Percentiles rank a stretch among this genome's conserved stretches.
Evolutionary conservation across 1,140 invertebrate genomes (phyloP).

Genomic region (Zaprionus camerounensis): DNA sequence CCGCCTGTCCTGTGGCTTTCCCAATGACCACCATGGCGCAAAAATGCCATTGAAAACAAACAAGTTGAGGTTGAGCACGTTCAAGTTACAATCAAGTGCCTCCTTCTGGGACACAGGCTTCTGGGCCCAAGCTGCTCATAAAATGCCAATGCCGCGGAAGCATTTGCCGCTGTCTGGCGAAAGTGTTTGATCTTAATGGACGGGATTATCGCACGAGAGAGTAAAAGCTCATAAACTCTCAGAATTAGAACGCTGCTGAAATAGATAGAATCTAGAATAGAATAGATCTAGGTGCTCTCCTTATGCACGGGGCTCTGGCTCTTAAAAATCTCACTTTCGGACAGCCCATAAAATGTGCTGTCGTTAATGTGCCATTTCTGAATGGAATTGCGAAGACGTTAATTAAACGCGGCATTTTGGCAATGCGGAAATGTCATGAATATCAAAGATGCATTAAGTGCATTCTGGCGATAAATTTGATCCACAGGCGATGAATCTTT

Average conservation of each 20-base stretch:
- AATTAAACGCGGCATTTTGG: slow-evolving; percentile 31
- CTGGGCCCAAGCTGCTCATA: slow-evolving; percentile 61
- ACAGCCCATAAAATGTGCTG: slow-evolving; percentile 33
- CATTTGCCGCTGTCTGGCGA: slow-evolving; percentile 51
- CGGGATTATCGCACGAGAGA: slow-evolving; percentile 22
- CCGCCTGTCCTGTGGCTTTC: slow-evolving; percentile 24
- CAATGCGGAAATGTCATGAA: slow-evolving; percentile 20
- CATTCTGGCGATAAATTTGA: neutral
- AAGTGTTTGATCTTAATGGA: slow-evolving; percentile 71
- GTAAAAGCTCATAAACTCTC: slow-evolving; percentile 53
- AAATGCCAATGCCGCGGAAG: slow-evolving; percentile 61
- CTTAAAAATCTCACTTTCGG: slow-evolving; percentile 29
- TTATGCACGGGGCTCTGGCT: neutral
- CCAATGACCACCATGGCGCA: slow-evolving; percentile 28
- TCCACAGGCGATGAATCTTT: neutral
- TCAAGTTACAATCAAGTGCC: slow-evolving; percentile 21
- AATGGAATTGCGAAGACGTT: slow-evolving; percentile 25
- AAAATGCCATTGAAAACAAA: slow-evolving; percentile 76
- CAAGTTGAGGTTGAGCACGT: slow-evolving; percentile 44
- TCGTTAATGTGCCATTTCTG: slow-evolving; percentile 37
- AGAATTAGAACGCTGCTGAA: slow-evolving; percentile 42
- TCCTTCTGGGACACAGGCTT: slow-evolving; percentile 31
- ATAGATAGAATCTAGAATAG: neutral
- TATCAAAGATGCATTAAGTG: slow-evolving; percentile 4
- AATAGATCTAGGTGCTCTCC: neutral